Base-by-base conservation (phyloP, 1,140 invertebrate genomes). In the Drosophila obscura region DNA sequence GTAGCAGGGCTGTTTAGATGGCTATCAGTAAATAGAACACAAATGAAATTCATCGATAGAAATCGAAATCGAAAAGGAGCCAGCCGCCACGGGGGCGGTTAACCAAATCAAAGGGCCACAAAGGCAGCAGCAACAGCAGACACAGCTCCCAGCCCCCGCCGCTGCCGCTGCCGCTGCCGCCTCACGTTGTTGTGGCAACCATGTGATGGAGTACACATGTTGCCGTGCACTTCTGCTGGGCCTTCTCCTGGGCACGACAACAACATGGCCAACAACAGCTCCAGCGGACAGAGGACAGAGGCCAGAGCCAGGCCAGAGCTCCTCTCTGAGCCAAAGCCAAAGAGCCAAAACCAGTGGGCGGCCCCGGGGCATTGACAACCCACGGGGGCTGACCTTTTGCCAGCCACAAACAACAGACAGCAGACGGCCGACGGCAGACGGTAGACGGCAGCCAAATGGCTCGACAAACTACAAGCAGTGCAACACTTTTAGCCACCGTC, bases 21-120 rank as follows among this genome's bases (percentile, higher is more conserved):
- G 65, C 83, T 91, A 91, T 91, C 90, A 91, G 85, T 85, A 90
- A 90, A 90, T 90, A 91, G 89, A 90, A 91, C 84, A 88, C 84
- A 88, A 88, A 88, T 88, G 84, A 88, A 88, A 88, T 89, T 80
- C 84, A 89, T 91, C 87, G 87, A 90, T 90, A 85, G 82, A 83
- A 80, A 87, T 87, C 76, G 88, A 88, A 83, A 89, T 82, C 78
- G 35, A 39, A 11, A 13, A 39, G 35, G 4, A 39, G 67, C 66
- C 51, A 62, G 49, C 28, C 35, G 66, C 58, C 73, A 73, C 62
- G 77, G 81, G 80, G 81, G 81, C 81, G 73, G 67, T 66, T 83
- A 43, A 69, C 79, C 78, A 82, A 87, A 87, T 82, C 83, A 73
- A 87, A 85, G 58, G 45, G 68, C 60, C 46, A 56, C 61, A 49